Evolutionary conservation across 2,888 invertebrate species (phyloP).

Genomic region (Cheiracanthium punctorium): DNA sequence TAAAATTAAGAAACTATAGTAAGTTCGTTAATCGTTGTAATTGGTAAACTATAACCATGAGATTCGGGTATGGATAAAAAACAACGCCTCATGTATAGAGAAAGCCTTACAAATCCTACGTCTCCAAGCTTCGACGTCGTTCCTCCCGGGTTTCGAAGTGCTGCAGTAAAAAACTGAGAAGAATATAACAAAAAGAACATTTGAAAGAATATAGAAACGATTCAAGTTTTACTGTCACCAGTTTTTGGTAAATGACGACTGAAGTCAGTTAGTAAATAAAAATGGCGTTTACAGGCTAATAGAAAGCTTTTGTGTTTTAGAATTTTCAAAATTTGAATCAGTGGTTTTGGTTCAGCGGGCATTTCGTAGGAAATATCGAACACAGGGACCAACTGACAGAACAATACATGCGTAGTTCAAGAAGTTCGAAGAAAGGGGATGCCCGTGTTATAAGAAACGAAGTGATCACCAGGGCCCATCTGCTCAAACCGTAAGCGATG

Average conservation of each 20-base stretch:
- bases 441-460: conserved; percentile 13
- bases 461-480: background rate
- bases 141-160: too few relatives aligned
- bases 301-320: background rate
- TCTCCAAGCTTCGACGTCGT: too few relatives aligned
- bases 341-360: background rate
- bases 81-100: too few relatives aligned
- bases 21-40: too few relatives aligned
- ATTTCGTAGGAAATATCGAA: background rate
- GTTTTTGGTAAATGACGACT: background rate
- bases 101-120: too few relatives aligned
- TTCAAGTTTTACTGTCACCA: too few relatives aligned
- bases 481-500: background rate
- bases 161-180: too few relatives aligned
- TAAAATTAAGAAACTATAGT: too few relatives aligned
- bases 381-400: background rate
- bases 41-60: too few relatives aligned
- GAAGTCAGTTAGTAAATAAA: background rate
- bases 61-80: too few relatives aligned
- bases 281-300: background rate
- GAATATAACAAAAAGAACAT: too few relatives aligned
- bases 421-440: conserved; percentile 29
- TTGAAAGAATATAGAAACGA: too few relatives aligned
- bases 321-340: background rate
- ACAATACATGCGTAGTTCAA: background rate